Percentiles rank a stretch among this genome's conserved stretches.
Conservation (phyloP, 2,113 vertebrate species). For the Dipodomys stephensi region DNA sequence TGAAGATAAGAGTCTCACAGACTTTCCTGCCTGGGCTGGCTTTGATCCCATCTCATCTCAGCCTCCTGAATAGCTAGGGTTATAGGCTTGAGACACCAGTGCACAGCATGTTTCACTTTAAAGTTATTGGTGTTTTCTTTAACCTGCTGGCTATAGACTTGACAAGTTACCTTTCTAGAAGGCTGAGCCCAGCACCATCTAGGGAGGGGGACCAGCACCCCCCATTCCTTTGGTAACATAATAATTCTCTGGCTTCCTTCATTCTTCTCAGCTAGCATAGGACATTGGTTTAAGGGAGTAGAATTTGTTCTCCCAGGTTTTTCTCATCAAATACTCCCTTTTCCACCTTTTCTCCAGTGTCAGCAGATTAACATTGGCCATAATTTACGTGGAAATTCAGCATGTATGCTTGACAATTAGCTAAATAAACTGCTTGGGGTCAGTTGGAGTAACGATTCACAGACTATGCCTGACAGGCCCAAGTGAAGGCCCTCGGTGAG, state of each 20-base stretch:
- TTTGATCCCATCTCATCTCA: no score
- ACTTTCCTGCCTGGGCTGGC: no score
- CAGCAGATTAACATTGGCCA: constrained; percentile 75
- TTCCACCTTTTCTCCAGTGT: constrained; percentile 58
- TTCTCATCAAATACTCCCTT: constrained; percentile 54
- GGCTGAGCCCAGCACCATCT: not conserved
- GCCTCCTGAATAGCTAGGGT: no score
- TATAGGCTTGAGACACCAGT: no score
- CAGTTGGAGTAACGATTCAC: constrained; percentile 78
- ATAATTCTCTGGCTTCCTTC: not conserved
- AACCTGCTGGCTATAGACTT: not conserved
- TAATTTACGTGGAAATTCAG: constrained; percentile 68
- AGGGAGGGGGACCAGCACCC: no score
- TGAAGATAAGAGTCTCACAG: no score
- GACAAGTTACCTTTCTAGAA: not conserved
- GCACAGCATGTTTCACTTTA: not conserved
- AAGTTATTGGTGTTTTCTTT: not conserved
- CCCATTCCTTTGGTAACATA: no score
- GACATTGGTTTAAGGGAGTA: constrained; percentile 31
- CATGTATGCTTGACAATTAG: constrained; percentile 69
- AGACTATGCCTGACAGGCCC: constrained; percentile 64
- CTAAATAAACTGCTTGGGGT: constrained; percentile 78
- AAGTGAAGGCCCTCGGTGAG: constrained; percentile 62
- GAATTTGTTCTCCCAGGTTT: constrained; percentile 43
- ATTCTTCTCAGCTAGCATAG: not conserved